Conservation (phyloP, 2,797 vertebrate species). For the Myotis daubentonii region DNA sequence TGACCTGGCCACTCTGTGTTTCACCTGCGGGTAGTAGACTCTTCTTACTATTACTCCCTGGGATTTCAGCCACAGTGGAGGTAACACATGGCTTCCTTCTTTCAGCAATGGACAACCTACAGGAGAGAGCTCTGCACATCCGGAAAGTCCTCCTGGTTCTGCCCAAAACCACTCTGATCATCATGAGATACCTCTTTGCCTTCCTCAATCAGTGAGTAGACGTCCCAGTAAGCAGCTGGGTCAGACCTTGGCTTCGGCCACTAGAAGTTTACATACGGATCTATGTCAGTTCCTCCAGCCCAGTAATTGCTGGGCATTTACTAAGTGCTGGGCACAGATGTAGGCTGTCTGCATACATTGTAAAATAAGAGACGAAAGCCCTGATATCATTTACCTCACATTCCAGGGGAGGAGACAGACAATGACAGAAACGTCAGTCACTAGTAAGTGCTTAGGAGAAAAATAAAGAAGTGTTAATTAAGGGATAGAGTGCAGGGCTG, state of each 20-base stretch:
- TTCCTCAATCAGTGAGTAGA: slow-evolving; percentile 97
- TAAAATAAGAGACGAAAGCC: not conserved
- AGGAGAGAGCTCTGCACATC: slow-evolving; percentile 94
- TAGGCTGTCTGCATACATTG: not conserved
- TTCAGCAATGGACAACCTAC: slow-evolving; percentile 96
- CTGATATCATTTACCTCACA: not conserved
- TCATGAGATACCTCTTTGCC: slow-evolving; percentile 99
- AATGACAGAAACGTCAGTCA: not conserved
- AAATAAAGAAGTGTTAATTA: not conserved
- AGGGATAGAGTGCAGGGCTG: not conserved
- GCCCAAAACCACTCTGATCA: slow-evolving; percentile 92
- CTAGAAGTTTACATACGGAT: not conserved
- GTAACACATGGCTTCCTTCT: slow-evolving; percentile 63
- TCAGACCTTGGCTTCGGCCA: not conserved
- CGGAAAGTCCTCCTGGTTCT: slow-evolving; percentile 93
- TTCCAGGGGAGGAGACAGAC: not conserved
- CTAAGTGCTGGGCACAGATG: not conserved
- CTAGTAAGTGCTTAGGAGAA: not conserved
- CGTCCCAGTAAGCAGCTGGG: not conserved
- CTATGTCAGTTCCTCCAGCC: not conserved
- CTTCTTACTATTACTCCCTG: not conserved
- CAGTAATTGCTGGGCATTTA: not conserved
- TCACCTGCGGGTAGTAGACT: not conserved
- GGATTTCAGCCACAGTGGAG: not conserved
- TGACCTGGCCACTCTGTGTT: not conserved